These are phyloP conservation scores for Andricus quercusramuli DNA, from an alignment of 2,888 invertebrate species.

Conservation along the genomic window DNA sequence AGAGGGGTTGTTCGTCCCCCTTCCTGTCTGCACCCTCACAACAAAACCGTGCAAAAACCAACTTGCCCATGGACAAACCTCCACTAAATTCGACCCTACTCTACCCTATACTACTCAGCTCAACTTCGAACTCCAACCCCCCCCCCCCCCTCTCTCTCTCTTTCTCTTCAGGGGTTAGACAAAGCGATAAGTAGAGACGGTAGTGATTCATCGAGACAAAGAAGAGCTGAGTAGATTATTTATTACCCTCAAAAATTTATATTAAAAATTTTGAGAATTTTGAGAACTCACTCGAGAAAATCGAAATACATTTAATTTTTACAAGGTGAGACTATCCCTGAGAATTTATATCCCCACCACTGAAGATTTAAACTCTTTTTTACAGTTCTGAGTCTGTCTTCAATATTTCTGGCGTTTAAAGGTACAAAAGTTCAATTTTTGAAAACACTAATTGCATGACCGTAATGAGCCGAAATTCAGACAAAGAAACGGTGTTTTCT, in stretches of 20 bases:
- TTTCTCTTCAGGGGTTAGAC: neutral
- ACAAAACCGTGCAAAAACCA: conserved; percentile 60
- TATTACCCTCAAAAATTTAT: neutral
- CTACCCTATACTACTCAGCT: conserved; percentile 59
- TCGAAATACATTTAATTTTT: no score
- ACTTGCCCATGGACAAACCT: conserved; percentile 64
- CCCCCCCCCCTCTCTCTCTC: neutral
- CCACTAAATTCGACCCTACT: conserved; percentile 57
- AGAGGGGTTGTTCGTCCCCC: conserved; percentile 71
- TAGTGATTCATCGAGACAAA: conserved; percentile 21
- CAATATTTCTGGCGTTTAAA: no score
- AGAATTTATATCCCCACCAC: no score
- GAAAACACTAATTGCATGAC: no score
- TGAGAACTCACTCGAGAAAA: no score
- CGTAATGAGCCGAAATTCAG: no score
- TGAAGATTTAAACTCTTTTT: no score
- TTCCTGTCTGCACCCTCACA: conserved; percentile 74
- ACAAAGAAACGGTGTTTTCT: no score
- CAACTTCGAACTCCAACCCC: conserved; percentile 44
- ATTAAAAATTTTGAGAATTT: neutral
- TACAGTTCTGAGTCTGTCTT: no score
- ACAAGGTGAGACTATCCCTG: no score
- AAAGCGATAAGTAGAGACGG: neutral
- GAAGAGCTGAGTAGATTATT: neutral
- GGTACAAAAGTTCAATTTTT: no score